Evolutionary conservation across 2,797 vertebrate genomes (phyloP), one percentile per base, ranked within the genome.

Genomic region (Okamejei kenojei): DNA sequence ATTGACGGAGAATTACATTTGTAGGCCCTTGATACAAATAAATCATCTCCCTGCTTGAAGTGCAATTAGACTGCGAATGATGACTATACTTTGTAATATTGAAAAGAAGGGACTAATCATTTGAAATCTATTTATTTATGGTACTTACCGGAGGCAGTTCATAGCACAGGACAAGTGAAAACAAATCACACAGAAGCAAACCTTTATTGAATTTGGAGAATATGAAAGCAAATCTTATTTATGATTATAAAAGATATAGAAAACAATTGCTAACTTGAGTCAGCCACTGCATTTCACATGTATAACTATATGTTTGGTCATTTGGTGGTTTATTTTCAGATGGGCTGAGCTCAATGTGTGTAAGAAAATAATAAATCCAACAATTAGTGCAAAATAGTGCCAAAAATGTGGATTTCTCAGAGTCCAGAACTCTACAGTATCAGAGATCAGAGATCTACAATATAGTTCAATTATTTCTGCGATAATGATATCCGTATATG

Each of bases 101-200:
- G 29, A 15, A 65, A 86, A 65, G 29, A 29, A 86, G 15, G 29
- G 13, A 65, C 82, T 65, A 65, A 86, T 61, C 58, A 86, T 86
- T 86, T 86, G 82, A 58, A 86, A 86, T 19, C 58, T n/a, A 7
- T 19, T 86, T 86, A 65, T 63, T 63, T 86, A 32, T n/a, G 82
- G 58, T 63, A 86, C 63, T 86, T 63, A 86, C 82, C 82, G 32
- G 82, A 86, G 82, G 82, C 82, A n/a, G 29, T 86, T 86, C 29
- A 63, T 63, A 86, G 23, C 29, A 17, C n/a, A 63, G 32, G 58
- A 63, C 61, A 65, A n/a, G 5, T 65, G 29, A 63, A 65, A 86
- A 29, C 9, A 29, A 86, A 65, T 32, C n/a, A 32, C 29, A 86
- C 23, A n/a, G 82, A 63, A 63, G 61, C 82, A 86, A 65, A 17